Conservation (phyloP, 2,888 invertebrate genomes). For the Anoncus sp. region DNA sequence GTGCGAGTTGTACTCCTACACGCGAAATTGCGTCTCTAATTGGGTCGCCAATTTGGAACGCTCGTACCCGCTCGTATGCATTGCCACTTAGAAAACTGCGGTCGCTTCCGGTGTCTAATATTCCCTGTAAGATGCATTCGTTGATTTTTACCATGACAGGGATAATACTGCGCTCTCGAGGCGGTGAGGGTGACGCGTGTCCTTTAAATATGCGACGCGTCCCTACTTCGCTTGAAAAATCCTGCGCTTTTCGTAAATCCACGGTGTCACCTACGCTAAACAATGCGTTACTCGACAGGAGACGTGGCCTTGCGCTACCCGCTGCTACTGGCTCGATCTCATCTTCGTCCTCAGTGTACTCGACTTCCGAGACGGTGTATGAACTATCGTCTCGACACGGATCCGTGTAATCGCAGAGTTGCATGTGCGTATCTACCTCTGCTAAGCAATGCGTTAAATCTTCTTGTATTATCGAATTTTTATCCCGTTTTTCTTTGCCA, state of each 20-base stretch:
- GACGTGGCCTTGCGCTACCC: no score
- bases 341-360: no score
- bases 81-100: not conserved
- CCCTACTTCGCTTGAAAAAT: no score
- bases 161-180: not conserved
- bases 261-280: no score
- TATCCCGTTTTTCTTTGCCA: no score
- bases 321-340: no score
- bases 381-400: no score
- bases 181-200: not conserved
- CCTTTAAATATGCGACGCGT: not conserved
- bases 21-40: not conserved
- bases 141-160: not conserved
- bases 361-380: no score
- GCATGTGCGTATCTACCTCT: not conserved
- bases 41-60: not conserved
- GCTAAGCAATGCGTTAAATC: not conserved
- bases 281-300: no score
- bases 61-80: not conserved
- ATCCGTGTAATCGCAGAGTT: no score
- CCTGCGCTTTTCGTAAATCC: no score
- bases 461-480: no score
- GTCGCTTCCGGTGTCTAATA: not conserved
- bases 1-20: not conserved
- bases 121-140: not conserved